Conservation (phyloP, 2,797 vertebrate genomes). For the Agapornis canus region DNA sequence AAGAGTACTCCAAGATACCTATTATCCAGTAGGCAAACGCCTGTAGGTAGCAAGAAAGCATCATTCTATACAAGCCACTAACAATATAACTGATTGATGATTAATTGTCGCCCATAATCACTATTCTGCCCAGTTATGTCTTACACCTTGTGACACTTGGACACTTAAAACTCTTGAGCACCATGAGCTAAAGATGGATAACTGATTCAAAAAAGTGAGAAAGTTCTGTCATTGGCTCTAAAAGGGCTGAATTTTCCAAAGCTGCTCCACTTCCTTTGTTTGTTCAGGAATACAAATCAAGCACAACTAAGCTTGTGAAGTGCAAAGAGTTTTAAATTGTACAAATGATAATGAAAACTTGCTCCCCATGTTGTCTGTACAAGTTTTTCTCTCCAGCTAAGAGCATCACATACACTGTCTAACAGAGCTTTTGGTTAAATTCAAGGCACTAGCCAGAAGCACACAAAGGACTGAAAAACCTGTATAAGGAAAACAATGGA, state of each 20-base stretch:
- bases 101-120: not conserved
- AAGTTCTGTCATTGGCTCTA: not conserved
- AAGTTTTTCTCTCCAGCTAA: not conserved
- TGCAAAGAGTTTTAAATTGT: not conserved
- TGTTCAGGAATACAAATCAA: not conserved
- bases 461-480: not conserved
- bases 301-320: not conserved
- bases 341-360: not conserved
- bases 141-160: not conserved
- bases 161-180: not conserved
- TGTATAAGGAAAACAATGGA: not conserved
- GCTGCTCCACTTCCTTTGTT: not conserved
- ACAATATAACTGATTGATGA: not conserved
- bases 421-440: not conserved
- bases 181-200: not conserved
- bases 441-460: not conserved
- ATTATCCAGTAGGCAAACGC: not conserved
- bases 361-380: not conserved
- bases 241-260: not conserved
- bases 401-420: not conserved
- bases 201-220: fast-evolving
- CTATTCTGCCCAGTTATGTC: not conserved
- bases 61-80: not conserved
- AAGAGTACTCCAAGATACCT: not conserved
- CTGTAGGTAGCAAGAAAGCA: not conserved